Conservation (phyloP, 2,888 invertebrate species). For the Heteromurus nitidus region DNA sequence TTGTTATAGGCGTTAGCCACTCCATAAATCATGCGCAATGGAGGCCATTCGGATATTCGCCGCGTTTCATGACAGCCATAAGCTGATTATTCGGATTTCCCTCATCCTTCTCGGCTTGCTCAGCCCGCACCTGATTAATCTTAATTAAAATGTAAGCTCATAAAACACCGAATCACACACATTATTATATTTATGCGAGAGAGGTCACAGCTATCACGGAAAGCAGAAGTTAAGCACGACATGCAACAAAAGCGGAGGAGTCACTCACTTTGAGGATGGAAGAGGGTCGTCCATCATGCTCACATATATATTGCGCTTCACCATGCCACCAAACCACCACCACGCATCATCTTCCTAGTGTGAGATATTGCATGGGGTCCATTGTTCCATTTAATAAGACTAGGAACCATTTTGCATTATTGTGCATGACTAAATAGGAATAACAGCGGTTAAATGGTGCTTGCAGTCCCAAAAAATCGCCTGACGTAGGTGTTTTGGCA, state of each 20-base stretch:
- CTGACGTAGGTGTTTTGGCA: conserved; percentile 62
- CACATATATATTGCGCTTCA: not conserved
- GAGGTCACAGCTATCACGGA: too few relatives aligned
- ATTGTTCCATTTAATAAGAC: conserved; percentile 2
- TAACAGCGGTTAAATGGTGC: conserved; percentile 9
- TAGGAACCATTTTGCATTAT: conserved; percentile 37
- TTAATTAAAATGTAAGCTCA: conserved; percentile 1
- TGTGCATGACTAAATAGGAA: conserved; percentile 44
- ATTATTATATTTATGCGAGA: not conserved
- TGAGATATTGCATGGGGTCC: not conserved
- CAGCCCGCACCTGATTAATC: not conserved
- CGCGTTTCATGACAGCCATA: not conserved
- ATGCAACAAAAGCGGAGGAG: not conserved
- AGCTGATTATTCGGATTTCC: not conserved
- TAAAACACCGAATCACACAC: not conserved
- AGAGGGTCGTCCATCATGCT: not conserved
- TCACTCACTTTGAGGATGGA: not conserved
- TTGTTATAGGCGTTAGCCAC: not conserved
- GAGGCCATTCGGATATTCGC: not conserved
- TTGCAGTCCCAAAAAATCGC: not conserved
- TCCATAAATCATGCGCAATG: not conserved
- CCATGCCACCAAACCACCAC: not conserved
- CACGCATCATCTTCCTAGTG: not conserved
- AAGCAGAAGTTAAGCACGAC: not conserved
- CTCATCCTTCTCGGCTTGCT: not conserved